Conservation (phyloP, 2,888 invertebrate species). For the Esperia sulphurella region DNA sequence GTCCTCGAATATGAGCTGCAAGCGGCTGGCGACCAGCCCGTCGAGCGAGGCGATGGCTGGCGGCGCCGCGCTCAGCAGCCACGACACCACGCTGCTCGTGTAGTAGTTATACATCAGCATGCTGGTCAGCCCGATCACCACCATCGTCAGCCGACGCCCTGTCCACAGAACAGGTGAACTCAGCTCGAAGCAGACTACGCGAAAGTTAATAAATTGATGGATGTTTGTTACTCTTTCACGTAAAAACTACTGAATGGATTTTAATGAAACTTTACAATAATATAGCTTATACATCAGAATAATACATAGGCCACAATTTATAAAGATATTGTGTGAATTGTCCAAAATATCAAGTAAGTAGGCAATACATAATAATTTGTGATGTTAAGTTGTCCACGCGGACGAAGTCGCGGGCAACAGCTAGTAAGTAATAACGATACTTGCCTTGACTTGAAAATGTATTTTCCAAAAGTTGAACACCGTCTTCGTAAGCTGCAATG, state of each 20-base stretch:
- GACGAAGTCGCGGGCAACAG: too few species aligned
- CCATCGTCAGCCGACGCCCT: constrained; percentile 55
- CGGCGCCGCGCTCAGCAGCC: constrained; percentile 72
- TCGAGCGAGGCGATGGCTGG: constrained; percentile 63
- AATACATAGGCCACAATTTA: too few species aligned
- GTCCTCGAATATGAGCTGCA: constrained; percentile 74
- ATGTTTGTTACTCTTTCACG: too few species aligned
- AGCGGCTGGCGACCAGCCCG: constrained; percentile 67
- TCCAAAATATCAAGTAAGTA: too few species aligned
- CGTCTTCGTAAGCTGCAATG: constrained; percentile 60
- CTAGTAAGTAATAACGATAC: background rate
- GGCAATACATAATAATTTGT: too few species aligned
- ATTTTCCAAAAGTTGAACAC: constrained; percentile 36
- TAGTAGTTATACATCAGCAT: constrained; percentile 80
- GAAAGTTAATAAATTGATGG: too few species aligned
- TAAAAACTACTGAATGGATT: too few species aligned
- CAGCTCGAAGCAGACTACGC: too few species aligned
- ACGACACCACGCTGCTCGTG: constrained; percentile 80
- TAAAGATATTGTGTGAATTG: too few species aligned
- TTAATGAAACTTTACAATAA: too few species aligned
- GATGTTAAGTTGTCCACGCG: too few species aligned
- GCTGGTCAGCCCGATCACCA: constrained; percentile 56
- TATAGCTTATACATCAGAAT: too few species aligned
- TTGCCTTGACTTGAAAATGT: constrained; percentile 56
- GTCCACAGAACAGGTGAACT: background rate